Base-by-base conservation (phyloP, 2,113 vertebrate species). In the Ciconia stormi region DNA sequence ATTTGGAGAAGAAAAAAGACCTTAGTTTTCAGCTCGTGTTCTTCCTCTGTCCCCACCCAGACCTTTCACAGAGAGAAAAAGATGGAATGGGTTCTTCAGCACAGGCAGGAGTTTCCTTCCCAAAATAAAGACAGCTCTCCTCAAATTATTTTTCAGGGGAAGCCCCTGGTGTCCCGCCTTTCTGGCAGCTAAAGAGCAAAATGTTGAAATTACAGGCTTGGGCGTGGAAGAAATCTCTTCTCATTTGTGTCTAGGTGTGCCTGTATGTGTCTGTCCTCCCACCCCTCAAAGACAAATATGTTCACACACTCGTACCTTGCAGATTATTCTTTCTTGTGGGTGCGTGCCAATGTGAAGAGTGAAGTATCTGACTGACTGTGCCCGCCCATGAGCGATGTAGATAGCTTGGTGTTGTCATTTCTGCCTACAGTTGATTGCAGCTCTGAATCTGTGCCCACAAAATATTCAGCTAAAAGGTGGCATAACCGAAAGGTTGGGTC, bases 121-220 rank as follows among this genome's bases (percentile, higher is more conserved):
- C 46, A 56, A 96, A 96, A 96, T 95, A 93, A 82, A 89, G 61
- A 27, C 40, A 63, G 67, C 44, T 87, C 15, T 87, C 27, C 71
- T 93, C 74, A 66, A 73, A 82, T 90, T 91, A 55, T 96, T 95
- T 96, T 82, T 69, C 63, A 46, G 72, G 87, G 95, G 87, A 97
- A 93, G 72, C 87, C 87, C 79, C 50, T 26, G 30, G n/a, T 94
- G 67, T 93, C 77, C 89, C 82, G 47, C 90, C 95, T 97, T 96
- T 96, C 80, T 97, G 94, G 87, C 84, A 96, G 89, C 77, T 82
- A 89, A 97, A 93, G 79, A 95, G 67, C 70, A 11, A 97, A 89
- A 93, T 78, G 80, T 67, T 95, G 76, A 73, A 91, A 91, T 90
- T 87, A 44, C 87, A 89, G 70, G 27, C 65, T 93, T 78, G 74